Evolutionary conservation across 2,888 invertebrate genomes (phyloP).

Genomic region (Hylaea fasciaria): DNA sequence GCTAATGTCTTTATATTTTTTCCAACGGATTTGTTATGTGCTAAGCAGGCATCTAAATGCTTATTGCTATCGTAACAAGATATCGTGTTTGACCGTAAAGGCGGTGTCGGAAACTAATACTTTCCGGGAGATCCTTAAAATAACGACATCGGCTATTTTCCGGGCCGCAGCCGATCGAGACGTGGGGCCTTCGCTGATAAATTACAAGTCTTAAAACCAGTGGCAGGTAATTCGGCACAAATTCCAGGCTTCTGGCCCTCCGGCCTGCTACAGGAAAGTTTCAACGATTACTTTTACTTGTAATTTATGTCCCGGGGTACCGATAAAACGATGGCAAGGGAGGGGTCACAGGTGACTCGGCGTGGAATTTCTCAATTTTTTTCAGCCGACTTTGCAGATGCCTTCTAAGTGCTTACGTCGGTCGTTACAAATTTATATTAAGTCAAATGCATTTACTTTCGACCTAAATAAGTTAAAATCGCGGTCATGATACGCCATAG

Average conservation of each 20-base stretch:
- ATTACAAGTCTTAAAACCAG: conserved; percentile 86
- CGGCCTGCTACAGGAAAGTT: conserved; percentile 74
- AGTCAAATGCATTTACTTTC: conserved; percentile 45
- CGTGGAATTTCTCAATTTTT: conserved; percentile 59
- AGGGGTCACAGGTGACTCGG: conserved; percentile 76
- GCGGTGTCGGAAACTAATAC: conserved; percentile 53
- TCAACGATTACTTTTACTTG: conserved; percentile 81
- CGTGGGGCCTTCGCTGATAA: conserved; percentile 81
- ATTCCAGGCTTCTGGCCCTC: conserved; percentile 72
- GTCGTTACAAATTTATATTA: conserved; percentile 50
- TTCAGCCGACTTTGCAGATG: conserved; percentile 50
- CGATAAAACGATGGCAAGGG: conserved; percentile 71
- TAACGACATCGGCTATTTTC: conserved; percentile 70
- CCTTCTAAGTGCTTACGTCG: conserved; percentile 53
- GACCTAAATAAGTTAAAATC: conserved; percentile 37
- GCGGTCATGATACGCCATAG: conserved; percentile 35
- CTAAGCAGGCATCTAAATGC: conserved; percentile 50
- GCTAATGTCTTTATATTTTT: conserved; percentile 59
- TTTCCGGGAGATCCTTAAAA: conserved; percentile 56
- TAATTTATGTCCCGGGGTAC: conserved; percentile 77
- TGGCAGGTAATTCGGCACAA: conserved; percentile 86
- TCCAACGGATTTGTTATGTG: conserved; percentile 49
- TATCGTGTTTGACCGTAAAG: conserved; percentile 45
- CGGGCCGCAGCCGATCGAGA: conserved; percentile 66
- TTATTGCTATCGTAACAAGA: conserved; percentile 56